Base-by-base conservation (phyloP, 2,113 vertebrate genomes). In the Suricata suricatta region DNA sequence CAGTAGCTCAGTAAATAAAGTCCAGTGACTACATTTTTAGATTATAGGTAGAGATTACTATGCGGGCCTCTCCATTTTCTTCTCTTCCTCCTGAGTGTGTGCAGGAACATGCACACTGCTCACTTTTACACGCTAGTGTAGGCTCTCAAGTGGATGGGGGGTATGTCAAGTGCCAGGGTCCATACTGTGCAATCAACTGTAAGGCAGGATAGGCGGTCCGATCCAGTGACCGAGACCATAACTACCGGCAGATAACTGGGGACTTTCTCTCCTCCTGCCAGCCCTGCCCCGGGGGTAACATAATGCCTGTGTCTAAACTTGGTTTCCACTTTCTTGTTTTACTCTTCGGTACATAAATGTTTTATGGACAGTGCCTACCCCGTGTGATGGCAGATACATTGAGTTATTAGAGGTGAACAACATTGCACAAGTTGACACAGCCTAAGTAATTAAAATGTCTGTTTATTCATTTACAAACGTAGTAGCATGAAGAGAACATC, bases 381-480 rank as follows among this genome's bases (percentile, higher is more conserved):
- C 94, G 68, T 33, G 41, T 52, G 86, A 60, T 13, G 15, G 68
- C 52, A 95, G 60, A 63, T 7, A 94, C 14, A 54, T 54, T 54
- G 29, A 64, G 54, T 94, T 31, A 35, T 13, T 41, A 41, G 35
- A 50, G 15, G 94, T 93, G 86, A 81, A 83, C n/a, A 81, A 83
- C 38, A 74, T 10, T 0, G 0, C 19, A 72, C 79, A 50, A 77
- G n/a, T 19, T 12, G 83, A 54, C n/a, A 38, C 1, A 12, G 54
- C 50, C 0, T 64, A 60, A 92, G 29, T 97, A 98, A 97, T 96
- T 97, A 97, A 98, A 98, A 97, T 25, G 83, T 76, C 74, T 98
- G 81, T 98, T 99, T 99, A 99, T 99, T 99, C 97, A 98, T 95
- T 97, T 97, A 98, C 86, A 98, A 98, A 98, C 79, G 94, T 76